These are phyloP conservation scores for Nycticebus coucang DNA, from an alignment of 2,113 vertebrate genomes.

Conservation along the genomic window DNA sequence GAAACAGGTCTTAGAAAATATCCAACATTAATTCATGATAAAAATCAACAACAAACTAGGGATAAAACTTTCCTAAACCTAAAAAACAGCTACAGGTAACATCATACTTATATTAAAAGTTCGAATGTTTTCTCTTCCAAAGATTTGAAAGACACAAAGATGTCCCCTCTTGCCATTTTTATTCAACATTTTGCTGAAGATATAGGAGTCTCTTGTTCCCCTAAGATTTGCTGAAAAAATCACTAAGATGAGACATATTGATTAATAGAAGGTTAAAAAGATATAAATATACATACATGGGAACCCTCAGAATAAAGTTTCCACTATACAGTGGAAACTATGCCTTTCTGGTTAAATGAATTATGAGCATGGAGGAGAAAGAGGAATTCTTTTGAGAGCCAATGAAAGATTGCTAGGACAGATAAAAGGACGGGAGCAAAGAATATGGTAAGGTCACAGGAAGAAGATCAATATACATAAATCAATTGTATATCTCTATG, in stretches of 20 bases:
- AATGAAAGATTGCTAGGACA: no score
- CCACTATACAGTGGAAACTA: no score
- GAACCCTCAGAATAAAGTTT: no score
- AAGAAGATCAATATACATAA: not conserved
- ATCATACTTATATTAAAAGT: not conserved
- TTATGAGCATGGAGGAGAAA: no score
- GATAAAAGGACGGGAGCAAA: no score
- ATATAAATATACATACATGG: no score
- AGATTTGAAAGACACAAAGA: not conserved
- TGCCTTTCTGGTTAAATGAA: no score
- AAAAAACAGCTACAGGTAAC: not conserved
- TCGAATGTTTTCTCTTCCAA: not conserved
- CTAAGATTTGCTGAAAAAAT: no score
- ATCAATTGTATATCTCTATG: not conserved
- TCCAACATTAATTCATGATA: not conserved
- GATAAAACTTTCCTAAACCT: not conserved
- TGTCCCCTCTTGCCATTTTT: not conserved
- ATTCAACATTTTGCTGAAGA: not conserved
- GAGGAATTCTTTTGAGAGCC: no score
- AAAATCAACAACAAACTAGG: not conserved
- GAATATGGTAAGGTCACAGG: not conserved
- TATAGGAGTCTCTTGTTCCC: not conserved
- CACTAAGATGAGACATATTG: no score
- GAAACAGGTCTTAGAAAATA: not conserved
- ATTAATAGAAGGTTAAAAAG: no score